Conservation (phyloP, 1,140 invertebrate species). For the Paramacrobiotus metropolitanus region DNA sequence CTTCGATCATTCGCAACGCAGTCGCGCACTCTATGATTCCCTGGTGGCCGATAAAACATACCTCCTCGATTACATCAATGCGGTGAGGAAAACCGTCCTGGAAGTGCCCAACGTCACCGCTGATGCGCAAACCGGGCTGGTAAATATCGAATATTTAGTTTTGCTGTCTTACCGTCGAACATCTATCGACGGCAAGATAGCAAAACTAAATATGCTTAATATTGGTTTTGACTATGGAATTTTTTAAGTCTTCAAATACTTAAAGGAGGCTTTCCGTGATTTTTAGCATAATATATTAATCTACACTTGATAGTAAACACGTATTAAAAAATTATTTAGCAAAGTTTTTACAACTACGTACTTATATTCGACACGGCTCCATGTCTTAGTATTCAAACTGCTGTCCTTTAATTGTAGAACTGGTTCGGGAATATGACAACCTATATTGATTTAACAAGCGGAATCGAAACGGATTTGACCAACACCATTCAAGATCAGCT, state of each 20-base stretch:
- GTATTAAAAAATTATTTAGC: too few relatives aligned
- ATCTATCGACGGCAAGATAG: too few relatives aligned
- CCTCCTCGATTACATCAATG: not conserved
- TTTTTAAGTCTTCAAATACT: too few relatives aligned
- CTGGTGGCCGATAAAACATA: not conserved
- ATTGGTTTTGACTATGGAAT: too few relatives aligned
- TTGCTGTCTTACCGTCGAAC: not conserved
- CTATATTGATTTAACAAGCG: not conserved
- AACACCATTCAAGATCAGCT: not conserved
- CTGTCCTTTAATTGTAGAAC: not conserved
- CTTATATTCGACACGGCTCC: too few relatives aligned
- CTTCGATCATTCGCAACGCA: not conserved
- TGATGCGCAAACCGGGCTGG: not conserved
- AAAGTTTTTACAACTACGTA: too few relatives aligned
- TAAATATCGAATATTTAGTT: too few relatives aligned
- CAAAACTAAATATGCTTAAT: too few relatives aligned
- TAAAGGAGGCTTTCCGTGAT: too few relatives aligned
- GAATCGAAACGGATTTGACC: not conserved
- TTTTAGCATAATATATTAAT: too few relatives aligned
- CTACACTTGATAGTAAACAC: too few relatives aligned
- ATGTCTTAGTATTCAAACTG: not conserved
- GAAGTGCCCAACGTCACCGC: not conserved
- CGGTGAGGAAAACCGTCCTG: not conserved
- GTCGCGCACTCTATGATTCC: not conserved
- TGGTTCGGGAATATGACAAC: slow-evolving; percentile 2